These are phyloP conservation scores for Morelia viridis DNA, from an alignment of 2,797 vertebrate species.

Conservation along the genomic window DNA sequence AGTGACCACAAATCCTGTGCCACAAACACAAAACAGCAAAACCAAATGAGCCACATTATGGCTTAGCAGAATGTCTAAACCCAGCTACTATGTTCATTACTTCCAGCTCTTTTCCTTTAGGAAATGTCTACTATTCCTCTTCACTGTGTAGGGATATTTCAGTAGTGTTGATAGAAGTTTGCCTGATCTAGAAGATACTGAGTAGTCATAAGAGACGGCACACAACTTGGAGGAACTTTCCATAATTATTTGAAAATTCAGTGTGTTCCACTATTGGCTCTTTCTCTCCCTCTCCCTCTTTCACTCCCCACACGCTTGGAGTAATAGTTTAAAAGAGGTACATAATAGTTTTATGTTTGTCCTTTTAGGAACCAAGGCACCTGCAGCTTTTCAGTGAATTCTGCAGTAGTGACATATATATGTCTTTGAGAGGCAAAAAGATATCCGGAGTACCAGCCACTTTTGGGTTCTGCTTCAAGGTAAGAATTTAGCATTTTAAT, in stretches of 20 bases:
- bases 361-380: slow-evolving; percentile 91
- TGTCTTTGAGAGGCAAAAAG: slow-evolving; percentile 86
- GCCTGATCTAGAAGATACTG: background rate
- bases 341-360: slow-evolving; percentile 57
- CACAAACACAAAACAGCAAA: background rate
- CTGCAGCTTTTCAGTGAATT: slow-evolving; percentile 96
- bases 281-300: background rate
- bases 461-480: slow-evolving; percentile 96
- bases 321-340: background rate
- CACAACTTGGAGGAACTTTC: background rate
- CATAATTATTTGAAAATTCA: background rate
- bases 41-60: background rate
- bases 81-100: background rate
- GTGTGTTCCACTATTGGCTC: background rate
- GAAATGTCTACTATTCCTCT: background rate
- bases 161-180: background rate
- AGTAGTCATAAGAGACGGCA: background rate
- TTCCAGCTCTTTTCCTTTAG: background rate
- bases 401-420: slow-evolving; percentile 89
- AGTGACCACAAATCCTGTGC: background rate
- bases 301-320: too few relatives aligned
- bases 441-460: slow-evolving; percentile 86
- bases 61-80: background rate
- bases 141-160: background rate
- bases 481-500: slow-evolving; percentile 77